Conservation (phyloP, 2,888 invertebrate genomes). For the Chorisops tibialis region DNA sequence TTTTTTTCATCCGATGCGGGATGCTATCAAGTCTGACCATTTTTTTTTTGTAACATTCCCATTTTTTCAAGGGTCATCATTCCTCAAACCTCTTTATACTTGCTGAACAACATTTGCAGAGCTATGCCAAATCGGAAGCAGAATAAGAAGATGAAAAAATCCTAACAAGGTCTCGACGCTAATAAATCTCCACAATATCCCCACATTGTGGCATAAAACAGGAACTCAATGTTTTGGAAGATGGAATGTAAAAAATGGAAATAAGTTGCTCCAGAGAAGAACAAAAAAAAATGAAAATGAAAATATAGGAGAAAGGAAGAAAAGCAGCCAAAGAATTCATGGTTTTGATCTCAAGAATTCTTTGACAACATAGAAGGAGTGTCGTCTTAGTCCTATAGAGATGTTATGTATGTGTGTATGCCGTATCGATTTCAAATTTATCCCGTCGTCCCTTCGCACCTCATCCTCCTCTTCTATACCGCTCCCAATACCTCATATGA, state of each 20-base stretch:
- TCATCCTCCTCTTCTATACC: neutral
- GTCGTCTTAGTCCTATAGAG: neutral
- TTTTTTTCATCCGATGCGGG: too few relatives aligned
- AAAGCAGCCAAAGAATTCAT: neutral
- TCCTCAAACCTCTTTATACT: too few relatives aligned
- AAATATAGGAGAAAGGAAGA: neutral
- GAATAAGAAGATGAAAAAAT: too few relatives aligned
- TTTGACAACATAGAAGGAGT: neutral
- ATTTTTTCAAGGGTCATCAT: too few relatives aligned
- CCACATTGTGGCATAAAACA: slow-evolving; percentile 11
- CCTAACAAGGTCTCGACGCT: slow-evolving; percentile 2
- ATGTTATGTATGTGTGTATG: neutral
- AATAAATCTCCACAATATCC: slow-evolving; percentile 20
- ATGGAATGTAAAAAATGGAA: neutral
- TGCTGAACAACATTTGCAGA: too few relatives aligned
- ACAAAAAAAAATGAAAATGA: neutral
- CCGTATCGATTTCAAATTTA: slow-evolving; percentile 17
- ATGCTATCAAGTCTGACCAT: too few relatives aligned
- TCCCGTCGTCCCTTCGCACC: neutral
- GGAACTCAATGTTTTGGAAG: slow-evolving; percentile 16
- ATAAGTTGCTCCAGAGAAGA: neutral
- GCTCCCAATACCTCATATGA: slow-evolving; percentile 15
- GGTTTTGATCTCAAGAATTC: slow-evolving; percentile 5
- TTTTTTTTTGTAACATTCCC: too few relatives aligned
- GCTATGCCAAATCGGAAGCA: too few relatives aligned